Evolutionary conservation across 2,888 invertebrate species (phyloP).

Genomic region (Operophtera brumata): DNA sequence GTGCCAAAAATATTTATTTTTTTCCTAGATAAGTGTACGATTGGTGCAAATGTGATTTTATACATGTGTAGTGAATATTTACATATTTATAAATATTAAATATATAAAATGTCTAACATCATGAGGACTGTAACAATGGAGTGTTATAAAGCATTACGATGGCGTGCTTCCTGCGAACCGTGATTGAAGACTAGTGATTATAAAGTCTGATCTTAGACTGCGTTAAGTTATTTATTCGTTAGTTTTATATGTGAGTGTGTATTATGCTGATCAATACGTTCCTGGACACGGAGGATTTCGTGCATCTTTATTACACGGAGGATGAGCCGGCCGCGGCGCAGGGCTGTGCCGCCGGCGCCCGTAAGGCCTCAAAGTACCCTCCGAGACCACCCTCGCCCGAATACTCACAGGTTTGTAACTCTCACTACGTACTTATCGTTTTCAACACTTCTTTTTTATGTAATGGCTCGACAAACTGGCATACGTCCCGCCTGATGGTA

Average conservation of each 20-base stretch:
- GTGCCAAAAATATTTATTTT: conserved; percentile 31
- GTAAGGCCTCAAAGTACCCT: conserved; percentile 73
- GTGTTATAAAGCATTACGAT: conserved; percentile 65
- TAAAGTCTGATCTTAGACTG: conserved; percentile 72
- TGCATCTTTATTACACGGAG: conserved; percentile 76
- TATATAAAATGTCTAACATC: conserved; percentile 44
- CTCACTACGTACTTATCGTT: no score
- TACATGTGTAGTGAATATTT: conserved; percentile 64
- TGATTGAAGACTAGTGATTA: conserved; percentile 56
- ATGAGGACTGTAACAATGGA: conserved; percentile 57
- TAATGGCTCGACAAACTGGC: no score
- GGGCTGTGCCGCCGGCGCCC: conserved; percentile 73
- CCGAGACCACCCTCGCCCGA: conserved; percentile 69
- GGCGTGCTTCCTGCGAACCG: conserved; percentile 64
- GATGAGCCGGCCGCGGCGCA: conserved; percentile 69
- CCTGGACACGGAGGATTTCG: conserved; percentile 80
- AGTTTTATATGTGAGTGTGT: conserved; percentile 58
- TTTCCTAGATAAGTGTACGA: conserved; percentile 56
- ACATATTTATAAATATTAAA: conserved; percentile 53
- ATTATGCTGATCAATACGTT: conserved; percentile 79
- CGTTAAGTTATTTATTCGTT: conserved; percentile 66
- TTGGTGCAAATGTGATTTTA: conserved; percentile 72
- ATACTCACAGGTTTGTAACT: conserved; percentile 64
- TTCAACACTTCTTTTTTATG: no score
- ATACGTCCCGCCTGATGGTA: no score